phyloP scores from a whole-genome alignment of 1,140 invertebrate genomes.

The Nautilus pompilius region DNA sequence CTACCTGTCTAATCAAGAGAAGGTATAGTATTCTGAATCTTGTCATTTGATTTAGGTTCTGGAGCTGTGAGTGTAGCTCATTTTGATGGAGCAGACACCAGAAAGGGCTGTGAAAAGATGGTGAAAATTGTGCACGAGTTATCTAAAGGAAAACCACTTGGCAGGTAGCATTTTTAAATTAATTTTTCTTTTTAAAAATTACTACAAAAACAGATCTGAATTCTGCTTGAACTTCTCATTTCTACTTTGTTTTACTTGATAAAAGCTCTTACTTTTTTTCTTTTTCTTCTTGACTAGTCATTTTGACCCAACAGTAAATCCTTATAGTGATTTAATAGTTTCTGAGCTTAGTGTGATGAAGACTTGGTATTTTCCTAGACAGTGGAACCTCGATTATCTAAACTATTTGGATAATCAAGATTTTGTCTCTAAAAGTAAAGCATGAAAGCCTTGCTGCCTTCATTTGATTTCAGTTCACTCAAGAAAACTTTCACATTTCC shows the following conservation, averaged over 20 bases:
- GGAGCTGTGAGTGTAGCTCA: conserved; percentile 83
- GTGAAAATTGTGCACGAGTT: conserved; percentile 78
- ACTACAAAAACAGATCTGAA: background rate
- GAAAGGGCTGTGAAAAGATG: conserved; percentile 77
- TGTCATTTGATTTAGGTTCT: conserved; percentile 66
- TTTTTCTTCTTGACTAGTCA: no score
- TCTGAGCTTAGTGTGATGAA: no score
- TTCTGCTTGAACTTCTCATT: background rate
- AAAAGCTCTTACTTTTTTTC: background rate
- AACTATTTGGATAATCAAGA: no score
- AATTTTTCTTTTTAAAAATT: background rate
- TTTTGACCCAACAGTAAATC: no score
- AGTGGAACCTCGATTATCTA: no score
- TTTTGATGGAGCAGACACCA: conserved; percentile 81
- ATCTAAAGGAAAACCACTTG: conserved; percentile 75
- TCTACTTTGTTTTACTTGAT: background rate
- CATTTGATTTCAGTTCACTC: no score
- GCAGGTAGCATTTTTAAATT: conserved; percentile 57
- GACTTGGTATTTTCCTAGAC: no score
- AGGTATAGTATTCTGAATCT: background rate
- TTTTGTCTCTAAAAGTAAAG: no score
- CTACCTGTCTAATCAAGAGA: background rate
- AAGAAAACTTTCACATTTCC: no score
- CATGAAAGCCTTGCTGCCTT: no score
- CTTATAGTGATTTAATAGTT: no score